Percentiles rank a stretch among this genome's conserved stretches.
Evolutionary conservation across 2,888 invertebrate genomes (phyloP).

Genomic region (Callinectes sapidus): DNA sequence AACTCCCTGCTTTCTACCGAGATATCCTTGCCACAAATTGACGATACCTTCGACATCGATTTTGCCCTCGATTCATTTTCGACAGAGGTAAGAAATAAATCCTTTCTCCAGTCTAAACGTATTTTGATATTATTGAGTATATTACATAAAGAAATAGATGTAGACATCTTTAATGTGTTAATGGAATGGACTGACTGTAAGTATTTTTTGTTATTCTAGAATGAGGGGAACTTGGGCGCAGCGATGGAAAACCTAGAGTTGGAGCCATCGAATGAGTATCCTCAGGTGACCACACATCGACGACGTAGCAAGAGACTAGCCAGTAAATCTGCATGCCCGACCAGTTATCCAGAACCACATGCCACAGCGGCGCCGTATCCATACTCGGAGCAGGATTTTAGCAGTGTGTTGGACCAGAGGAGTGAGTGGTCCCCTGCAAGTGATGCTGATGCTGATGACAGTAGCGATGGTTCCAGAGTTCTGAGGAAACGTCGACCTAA

Average conservation of each 20-base stretch:
- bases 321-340: background rate
- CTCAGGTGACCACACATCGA: background rate
- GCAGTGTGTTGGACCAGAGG: background rate
- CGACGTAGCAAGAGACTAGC: background rate
- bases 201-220: background rate
- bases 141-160: background rate
- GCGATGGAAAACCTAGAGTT: background rate
- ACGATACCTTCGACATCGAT: background rate
- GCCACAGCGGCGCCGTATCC: background rate
- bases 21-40: background rate
- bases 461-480: background rate
- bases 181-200: background rate
- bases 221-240: background rate
- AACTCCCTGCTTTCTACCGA: background rate
- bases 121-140: background rate
- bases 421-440: background rate
- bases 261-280: background rate
- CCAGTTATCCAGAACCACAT: background rate
- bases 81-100: background rate
- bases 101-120: background rate
- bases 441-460: background rate
- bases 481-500: constrained; percentile 44
- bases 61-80: background rate
- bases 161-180: background rate
- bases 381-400: background rate